Percentiles rank a stretch among this genome's conserved stretches.
Conservation (phyloP, 1,140 invertebrate species). For the Oppia nitens region DNA sequence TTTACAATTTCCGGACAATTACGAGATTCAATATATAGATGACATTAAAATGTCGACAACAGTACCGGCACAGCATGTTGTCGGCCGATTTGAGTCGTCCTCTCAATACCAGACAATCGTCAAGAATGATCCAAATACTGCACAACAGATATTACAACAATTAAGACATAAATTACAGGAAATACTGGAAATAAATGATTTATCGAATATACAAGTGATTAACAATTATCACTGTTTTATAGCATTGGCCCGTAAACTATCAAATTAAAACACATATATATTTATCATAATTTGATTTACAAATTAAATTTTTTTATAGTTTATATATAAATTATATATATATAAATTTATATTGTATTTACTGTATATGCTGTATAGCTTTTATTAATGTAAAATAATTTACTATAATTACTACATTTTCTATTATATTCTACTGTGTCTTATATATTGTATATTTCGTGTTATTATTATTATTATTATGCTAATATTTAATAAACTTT, state of each 20-base stretch:
- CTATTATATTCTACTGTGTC: too few species aligned
- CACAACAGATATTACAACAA: not conserved
- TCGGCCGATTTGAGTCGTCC: not conserved
- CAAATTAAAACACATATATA: too few species aligned
- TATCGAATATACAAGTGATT: not conserved
- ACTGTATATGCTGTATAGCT: too few species aligned
- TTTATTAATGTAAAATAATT: too few species aligned
- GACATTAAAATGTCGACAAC: not conserved
- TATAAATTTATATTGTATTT: too few species aligned
- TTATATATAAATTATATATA: too few species aligned
- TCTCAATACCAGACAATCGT: not conserved
- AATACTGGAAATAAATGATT: constrained; percentile 1
- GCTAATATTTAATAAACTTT: too few species aligned
- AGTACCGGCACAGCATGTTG: not conserved
- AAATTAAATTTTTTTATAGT: too few species aligned
- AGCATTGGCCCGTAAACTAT: not conserved
- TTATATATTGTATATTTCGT: too few species aligned
- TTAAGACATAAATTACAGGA: not conserved
- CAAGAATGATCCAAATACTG: not conserved
- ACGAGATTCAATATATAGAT: not conserved
- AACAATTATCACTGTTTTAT: not conserved
- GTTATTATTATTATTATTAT: too few species aligned
- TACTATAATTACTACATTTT: too few species aligned
- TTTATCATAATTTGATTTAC: too few species aligned
- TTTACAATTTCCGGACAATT: not conserved